phyloP scores from a whole-genome alignment of 2,113 vertebrate genomes.

The Myrmecophaga tridactyla region DNA sequence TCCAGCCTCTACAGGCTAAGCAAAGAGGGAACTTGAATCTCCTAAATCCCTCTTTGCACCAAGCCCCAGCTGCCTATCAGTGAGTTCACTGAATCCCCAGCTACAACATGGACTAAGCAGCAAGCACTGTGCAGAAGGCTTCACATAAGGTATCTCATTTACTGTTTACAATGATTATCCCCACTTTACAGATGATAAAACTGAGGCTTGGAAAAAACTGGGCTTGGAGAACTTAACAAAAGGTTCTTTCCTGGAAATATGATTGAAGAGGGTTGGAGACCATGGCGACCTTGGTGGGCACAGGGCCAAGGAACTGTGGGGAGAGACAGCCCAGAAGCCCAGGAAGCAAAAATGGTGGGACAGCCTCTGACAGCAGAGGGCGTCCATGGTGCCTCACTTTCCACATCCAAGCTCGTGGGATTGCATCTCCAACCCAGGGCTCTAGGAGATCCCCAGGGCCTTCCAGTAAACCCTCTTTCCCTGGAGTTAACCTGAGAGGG shows the following conservation, averaged over 20 bases:
- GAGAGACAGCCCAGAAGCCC: neutral
- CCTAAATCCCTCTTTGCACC: neutral
- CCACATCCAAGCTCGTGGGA: neutral
- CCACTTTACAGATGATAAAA: neutral
- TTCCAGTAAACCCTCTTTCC: neutral
- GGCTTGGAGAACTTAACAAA: neutral
- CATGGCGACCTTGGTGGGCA: fast-evolving
- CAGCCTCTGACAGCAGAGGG: neutral
- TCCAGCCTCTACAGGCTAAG: neutral
- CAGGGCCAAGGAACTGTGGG: neutral
- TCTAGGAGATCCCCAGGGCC: neutral
- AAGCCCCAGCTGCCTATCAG: neutral
- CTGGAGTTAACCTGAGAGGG: neutral
- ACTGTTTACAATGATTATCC: neutral
- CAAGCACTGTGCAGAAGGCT: neutral
- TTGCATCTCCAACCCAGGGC: neutral
- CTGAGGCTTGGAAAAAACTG: neutral
- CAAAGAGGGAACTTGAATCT: neutral
- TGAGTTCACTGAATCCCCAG: neutral
- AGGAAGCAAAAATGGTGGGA: neutral
- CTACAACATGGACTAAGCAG: neutral
- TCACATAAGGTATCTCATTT: fast-evolving
- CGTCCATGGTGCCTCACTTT: fast-evolving
- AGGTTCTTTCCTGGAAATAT: neutral
- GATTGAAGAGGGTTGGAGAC: neutral